Evolutionary conservation across 23 tunicate species (phyloP).

Genomic region (Ascidia mentula): DNA sequence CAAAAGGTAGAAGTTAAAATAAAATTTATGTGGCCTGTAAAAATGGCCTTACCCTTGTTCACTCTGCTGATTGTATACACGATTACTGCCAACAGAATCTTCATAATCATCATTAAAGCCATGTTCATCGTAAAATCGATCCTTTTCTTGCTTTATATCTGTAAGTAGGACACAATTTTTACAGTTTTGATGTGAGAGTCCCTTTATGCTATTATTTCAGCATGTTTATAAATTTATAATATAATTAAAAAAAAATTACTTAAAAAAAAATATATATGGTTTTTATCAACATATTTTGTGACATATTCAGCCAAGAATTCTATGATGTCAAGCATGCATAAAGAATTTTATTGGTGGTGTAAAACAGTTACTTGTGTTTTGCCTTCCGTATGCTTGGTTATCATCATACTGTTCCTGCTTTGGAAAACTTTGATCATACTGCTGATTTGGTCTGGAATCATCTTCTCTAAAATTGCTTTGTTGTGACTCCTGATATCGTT

Average conservation of each 20-base stretch:
- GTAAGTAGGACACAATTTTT: background rate
- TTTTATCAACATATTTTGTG: too few relatives aligned
- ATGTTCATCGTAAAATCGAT: background rate
- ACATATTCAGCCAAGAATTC: too few relatives aligned
- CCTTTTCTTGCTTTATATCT: background rate
- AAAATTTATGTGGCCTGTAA: background rate
- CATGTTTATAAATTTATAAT: too few relatives aligned
- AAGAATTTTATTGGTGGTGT: too few relatives aligned
- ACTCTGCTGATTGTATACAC: background rate
- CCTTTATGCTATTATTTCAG: too few relatives aligned
- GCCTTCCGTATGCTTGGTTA: background rate
- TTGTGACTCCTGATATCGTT: background rate
- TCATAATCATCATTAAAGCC: background rate
- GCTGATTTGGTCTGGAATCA: background rate
- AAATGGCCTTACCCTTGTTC: background rate
- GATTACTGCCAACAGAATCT: background rate
- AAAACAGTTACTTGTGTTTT: too few relatives aligned
- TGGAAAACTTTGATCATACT: background rate
- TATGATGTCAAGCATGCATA: too few relatives aligned
- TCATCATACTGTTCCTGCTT: conserved; percentile 3
- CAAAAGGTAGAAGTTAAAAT: too few relatives aligned
- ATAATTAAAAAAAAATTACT: too few relatives aligned
- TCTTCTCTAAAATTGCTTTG: background rate
- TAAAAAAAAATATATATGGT: too few relatives aligned
- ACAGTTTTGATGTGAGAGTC: too few relatives aligned